phyloP scores from a whole-genome alignment of 2,797 vertebrate genomes.

The Amblyraja radiata region DNA sequence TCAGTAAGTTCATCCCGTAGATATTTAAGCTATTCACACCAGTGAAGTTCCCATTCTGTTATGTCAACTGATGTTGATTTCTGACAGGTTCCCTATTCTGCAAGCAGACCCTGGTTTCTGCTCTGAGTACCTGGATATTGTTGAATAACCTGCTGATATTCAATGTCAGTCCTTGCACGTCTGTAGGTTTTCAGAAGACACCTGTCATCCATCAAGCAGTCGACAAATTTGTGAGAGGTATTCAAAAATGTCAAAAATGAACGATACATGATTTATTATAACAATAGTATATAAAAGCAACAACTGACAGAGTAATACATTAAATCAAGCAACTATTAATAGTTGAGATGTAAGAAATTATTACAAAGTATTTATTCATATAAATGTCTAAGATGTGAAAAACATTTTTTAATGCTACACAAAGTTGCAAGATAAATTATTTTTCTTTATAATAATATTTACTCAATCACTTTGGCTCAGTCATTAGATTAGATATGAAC shows the following conservation, averaged over 20 bases:
- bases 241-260: neutral
- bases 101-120: neutral
- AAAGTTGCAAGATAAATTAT: neutral
- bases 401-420: neutral
- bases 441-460: neutral
- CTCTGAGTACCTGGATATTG: neutral
- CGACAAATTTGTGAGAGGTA: neutral
- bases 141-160: neutral
- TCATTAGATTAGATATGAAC: neutral
- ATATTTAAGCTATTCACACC: neutral
- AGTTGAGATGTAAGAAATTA: neutral
- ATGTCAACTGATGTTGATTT: neutral
- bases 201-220: neutral
- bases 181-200: neutral
- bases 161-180: neutral
- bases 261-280: neutral
- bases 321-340: neutral
- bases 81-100: too few relatives aligned
- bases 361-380: neutral
- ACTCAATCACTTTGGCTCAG: neutral
- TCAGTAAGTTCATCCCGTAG: neutral
- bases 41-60: neutral
- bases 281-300: neutral
- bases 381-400: neutral
- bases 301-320: neutral